Conservation (phyloP, 2,888 invertebrate genomes). For the Rhagonycha fulva region DNA sequence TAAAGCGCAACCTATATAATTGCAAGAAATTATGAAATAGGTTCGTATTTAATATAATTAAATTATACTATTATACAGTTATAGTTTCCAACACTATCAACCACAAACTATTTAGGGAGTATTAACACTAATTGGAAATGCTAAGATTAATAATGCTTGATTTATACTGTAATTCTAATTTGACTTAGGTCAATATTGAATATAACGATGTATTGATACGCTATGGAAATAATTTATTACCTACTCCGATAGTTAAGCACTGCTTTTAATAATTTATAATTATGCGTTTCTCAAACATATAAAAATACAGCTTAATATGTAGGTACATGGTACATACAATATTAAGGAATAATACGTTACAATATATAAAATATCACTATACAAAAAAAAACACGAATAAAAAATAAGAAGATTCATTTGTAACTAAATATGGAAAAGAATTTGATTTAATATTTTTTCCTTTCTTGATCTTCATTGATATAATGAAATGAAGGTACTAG, state of each 20-base stretch:
- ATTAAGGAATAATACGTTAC: too few relatives aligned
- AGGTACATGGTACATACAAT: too few relatives aligned
- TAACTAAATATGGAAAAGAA: too few relatives aligned
- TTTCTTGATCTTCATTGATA: too few relatives aligned
- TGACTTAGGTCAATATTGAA: neutral
- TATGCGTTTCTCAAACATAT: neutral
- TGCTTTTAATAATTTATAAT: neutral
- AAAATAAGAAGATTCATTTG: too few relatives aligned
- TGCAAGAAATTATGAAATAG: neutral
- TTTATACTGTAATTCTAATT: neutral
- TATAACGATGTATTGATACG: neutral
- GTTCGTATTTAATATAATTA: neutral
- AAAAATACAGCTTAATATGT: too few relatives aligned
- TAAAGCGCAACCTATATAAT: neutral
- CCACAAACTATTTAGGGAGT: neutral
- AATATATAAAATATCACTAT: too few relatives aligned
- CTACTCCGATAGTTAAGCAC: neutral
- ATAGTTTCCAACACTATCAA: neutral
- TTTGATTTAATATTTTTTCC: too few relatives aligned
- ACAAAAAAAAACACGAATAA: too few relatives aligned
- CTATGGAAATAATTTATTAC: neutral
- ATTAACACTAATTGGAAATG: neutral
- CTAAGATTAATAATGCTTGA: neutral
- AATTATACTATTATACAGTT: neutral
- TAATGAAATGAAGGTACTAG: too few relatives aligned